phyloP scores from a whole-genome alignment of 1,140 invertebrate genomes.

The Dendrolimus punctatus region DNA sequence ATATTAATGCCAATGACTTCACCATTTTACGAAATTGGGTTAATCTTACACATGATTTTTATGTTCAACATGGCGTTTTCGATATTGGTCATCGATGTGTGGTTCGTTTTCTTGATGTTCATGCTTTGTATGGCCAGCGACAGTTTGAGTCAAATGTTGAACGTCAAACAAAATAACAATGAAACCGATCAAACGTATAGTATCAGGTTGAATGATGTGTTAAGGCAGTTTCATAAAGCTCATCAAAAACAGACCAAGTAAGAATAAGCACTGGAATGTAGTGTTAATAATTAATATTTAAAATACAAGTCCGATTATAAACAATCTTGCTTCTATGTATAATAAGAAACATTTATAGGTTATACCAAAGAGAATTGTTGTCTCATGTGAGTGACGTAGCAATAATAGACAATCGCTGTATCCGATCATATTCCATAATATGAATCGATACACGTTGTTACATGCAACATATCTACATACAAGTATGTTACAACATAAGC shows the following conservation, averaged over 20 bases:
- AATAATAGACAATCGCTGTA: too few relatives aligned
- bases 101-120: constrained; percentile 43
- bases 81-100: constrained; percentile 40
- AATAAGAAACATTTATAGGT: too few relatives aligned
- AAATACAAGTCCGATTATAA: too few relatives aligned
- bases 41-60: constrained; percentile 38
- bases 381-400: too few relatives aligned
- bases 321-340: too few relatives aligned
- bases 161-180: constrained; percentile 12
- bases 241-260: constrained; percentile 36
- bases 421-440: too few relatives aligned
- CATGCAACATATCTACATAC: too few relatives aligned
- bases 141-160: constrained; percentile 24
- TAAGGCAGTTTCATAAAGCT: constrained; percentile 30
- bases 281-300: too few relatives aligned
- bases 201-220: constrained; percentile 21
- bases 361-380: too few relatives aligned
- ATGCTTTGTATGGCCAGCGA: constrained; percentile 34
- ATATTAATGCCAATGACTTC: constrained; percentile 41
- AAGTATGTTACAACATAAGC: too few relatives aligned
- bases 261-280: constrained; percentile 1
- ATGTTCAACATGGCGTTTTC: constrained; percentile 29
- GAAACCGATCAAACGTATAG: constrained; percentile 24
- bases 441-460: too few relatives aligned
- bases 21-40: constrained; percentile 44